Conservation (phyloP, 2,888 invertebrate genomes). For the Luffia ferchaultella region DNA sequence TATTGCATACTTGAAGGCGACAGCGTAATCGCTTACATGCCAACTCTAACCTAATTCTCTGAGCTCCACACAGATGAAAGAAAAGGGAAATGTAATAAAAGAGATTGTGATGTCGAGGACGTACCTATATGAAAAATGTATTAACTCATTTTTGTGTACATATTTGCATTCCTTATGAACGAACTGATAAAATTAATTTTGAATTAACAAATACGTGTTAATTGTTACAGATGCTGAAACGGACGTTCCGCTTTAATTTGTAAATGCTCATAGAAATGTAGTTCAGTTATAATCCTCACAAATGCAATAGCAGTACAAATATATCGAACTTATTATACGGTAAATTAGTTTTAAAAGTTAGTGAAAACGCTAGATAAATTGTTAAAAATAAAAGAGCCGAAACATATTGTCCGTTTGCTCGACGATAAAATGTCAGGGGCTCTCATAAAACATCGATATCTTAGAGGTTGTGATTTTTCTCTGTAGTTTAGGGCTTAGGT, state of each 20-base stretch:
- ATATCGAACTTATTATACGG: conserved; percentile 42
- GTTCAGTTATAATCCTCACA: conserved; percentile 22
- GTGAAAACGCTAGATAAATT: not conserved
- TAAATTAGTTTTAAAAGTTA: conserved; percentile 3
- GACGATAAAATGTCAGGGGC: conserved; percentile 53
- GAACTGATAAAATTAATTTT: no score
- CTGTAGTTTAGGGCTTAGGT: conserved; percentile 15
- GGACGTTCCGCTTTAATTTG: conserved; percentile 41
- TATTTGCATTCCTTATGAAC: no score
- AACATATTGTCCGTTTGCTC: conserved; percentile 25
- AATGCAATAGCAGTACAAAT: conserved; percentile 45
- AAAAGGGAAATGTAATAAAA: no score
- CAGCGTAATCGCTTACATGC: no score
- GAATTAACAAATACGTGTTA: no score
- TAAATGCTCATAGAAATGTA: conserved; percentile 32
- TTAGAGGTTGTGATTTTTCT: conserved; percentile 43
- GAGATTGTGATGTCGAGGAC: no score
- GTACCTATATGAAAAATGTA: no score
- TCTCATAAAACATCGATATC: conserved; percentile 58
- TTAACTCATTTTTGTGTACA: no score
- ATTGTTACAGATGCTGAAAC: conserved; percentile 61
- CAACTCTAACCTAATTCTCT: no score
- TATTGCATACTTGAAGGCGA: no score
- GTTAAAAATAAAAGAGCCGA: not conserved
- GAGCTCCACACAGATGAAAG: no score